A percentile compares a stretch with the other conserved stretches of the same genome.
Evolutionary conservation across 2,113 vertebrate species (phyloP).

Genomic region (Eubucco bourcierii): DNA sequence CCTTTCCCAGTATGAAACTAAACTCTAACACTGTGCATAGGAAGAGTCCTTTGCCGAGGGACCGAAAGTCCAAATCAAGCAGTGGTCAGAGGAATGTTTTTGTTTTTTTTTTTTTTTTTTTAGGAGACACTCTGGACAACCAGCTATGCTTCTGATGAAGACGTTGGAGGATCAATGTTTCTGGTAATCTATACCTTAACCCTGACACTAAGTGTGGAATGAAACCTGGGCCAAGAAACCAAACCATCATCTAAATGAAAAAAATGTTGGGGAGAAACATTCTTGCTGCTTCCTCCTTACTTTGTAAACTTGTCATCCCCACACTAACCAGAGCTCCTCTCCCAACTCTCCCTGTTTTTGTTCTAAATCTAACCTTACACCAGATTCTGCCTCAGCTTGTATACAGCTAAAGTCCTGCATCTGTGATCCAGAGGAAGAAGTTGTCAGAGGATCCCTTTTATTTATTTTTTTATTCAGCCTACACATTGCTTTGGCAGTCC

Average conservation of each 20-base stretch:
- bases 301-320: background rate
- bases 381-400: background rate
- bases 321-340: background rate
- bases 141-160: background rate
- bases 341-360: background rate
- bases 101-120: background rate
- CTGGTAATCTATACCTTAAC: background rate
- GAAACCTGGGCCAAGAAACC: background rate
- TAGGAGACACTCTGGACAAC: background rate
- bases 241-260: background rate
- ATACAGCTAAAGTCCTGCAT: background rate
- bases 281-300: background rate
- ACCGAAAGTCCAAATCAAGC: background rate
- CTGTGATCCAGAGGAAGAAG: background rate
- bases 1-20: background rate
- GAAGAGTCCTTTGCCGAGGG: background rate
- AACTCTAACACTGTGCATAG: background rate
- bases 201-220: background rate
- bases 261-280: background rate
- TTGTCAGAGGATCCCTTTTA: background rate
- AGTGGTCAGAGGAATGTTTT: background rate
- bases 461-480: background rate
- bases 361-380: background rate
- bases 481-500: background rate
- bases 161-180: background rate